Conservation (phyloP, 2,113 vertebrate species). For the Anser brachyrhynchus region DNA sequence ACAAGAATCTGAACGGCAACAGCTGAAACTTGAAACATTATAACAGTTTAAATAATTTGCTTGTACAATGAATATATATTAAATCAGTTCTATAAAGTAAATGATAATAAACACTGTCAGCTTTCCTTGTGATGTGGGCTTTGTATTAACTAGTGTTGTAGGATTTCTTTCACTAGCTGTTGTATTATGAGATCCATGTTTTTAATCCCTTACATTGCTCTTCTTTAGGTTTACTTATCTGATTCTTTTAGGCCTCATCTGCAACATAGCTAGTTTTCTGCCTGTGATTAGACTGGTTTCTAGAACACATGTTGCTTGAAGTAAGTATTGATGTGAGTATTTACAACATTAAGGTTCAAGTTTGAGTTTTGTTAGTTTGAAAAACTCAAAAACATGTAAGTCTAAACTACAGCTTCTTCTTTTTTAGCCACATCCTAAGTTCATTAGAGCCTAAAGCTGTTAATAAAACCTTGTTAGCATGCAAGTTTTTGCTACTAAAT, state of each 20-base stretch:
- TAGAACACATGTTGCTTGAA: background rate
- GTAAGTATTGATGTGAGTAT: background rate
- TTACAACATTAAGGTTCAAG: background rate
- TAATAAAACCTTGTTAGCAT: background rate
- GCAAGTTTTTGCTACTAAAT: background rate
- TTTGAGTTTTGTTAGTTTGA: background rate
- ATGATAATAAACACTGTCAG: background rate
- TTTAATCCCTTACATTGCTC: background rate
- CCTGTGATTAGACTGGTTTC: background rate
- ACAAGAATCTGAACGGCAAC: background rate
- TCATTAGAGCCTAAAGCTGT: background rate
- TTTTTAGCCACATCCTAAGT: background rate
- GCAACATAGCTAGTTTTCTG: background rate
- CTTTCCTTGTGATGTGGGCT: background rate
- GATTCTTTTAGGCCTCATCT: background rate
- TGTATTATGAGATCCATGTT: background rate
- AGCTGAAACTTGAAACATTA: conserved; percentile 3
- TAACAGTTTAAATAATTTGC: background rate
- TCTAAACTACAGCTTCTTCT: background rate
- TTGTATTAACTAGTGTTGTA: background rate
- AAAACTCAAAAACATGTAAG: background rate
- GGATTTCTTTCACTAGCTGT: background rate
- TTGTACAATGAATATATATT: background rate
- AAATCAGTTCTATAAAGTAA: background rate
- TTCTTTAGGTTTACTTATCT: background rate